Conservation (phyloP, 2,113 vertebrate genomes). For the Apaloderma vittatum region DNA sequence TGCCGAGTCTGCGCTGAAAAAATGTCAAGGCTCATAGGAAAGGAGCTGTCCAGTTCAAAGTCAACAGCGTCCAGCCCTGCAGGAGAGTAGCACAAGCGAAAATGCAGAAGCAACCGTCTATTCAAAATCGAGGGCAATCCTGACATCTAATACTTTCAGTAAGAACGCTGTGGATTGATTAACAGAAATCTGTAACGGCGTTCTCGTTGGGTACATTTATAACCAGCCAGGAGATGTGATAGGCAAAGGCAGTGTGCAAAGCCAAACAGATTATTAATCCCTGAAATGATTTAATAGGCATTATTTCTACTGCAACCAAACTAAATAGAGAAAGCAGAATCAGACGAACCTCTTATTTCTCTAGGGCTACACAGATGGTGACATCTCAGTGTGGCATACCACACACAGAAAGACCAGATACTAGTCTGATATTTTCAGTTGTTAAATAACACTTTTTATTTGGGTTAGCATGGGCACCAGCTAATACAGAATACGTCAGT, state of each 20-base stretch:
- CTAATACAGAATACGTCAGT: background rate
- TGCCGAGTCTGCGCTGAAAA: constrained; percentile 13
- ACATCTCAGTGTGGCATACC: background rate
- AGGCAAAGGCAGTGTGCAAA: background rate
- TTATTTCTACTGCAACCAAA: background rate
- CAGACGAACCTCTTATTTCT: background rate
- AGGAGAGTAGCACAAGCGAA: background rate
- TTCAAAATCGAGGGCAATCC: background rate
- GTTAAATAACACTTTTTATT: background rate
- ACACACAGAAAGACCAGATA: background rate
- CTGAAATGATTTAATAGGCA: background rate
- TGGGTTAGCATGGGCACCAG: background rate
- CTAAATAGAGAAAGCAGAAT: background rate
- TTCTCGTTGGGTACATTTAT: background rate
- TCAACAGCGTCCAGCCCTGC: background rate
- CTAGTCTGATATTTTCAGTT: background rate
- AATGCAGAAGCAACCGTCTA: background rate
- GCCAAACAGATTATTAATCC: background rate
- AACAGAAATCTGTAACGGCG: background rate
- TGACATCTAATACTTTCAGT: background rate
- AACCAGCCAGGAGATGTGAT: background rate
- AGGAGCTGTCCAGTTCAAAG: constrained; percentile 20
- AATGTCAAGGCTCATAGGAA: background rate
- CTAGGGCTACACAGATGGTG: background rate
- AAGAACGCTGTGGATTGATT: background rate